Percentiles rank a stretch among this genome's conserved stretches.
These are phyloP conservation scores for Kuschelorhynchus macadamiae DNA, from an alignment of 2,888 invertebrate genomes.

Conservation along the genomic window DNA sequence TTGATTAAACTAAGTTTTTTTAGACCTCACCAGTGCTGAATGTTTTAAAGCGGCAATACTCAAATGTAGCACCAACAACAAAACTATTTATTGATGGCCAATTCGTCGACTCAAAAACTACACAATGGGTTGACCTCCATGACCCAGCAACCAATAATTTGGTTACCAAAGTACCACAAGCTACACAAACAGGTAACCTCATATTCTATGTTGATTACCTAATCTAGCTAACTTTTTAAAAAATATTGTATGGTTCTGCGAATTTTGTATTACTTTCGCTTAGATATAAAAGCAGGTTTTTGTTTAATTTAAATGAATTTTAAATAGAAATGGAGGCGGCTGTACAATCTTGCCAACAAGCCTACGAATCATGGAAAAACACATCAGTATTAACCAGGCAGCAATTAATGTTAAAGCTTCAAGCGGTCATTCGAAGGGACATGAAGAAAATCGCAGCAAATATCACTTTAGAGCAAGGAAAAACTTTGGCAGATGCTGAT, in stretches of 20 bases:
- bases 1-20: too few relatives aligned
- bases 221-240: neutral
- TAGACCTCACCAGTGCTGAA: constrained; percentile 47
- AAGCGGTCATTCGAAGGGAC: constrained; percentile 88
- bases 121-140: constrained; percentile 94
- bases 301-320: too few relatives aligned
- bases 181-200: constrained; percentile 77
- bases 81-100: constrained; percentile 97
- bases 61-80: constrained; percentile 74
- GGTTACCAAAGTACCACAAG: constrained; percentile 87
- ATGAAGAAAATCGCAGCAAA: constrained; percentile 91
- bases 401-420: constrained; percentile 79
- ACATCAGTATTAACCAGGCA: constrained; percentile 93
- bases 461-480: constrained; percentile 97
- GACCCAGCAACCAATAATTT: constrained; percentile 95
- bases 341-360: constrained; percentile 85
- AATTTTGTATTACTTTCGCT: too few relatives aligned
- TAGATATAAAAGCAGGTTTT: too few relatives aligned
- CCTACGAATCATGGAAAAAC: constrained; percentile 86
- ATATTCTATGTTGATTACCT: too few relatives aligned
- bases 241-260: too few relatives aligned
- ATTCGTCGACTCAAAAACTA: constrained; percentile 92
- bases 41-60: constrained; percentile 57
- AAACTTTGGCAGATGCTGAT: constrained; percentile 96
- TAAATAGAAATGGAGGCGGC: constrained; percentile 74